Evolutionary conservation across 2,113 vertebrate species (phyloP).

Genomic region (Platichthys stellatus): DNA sequence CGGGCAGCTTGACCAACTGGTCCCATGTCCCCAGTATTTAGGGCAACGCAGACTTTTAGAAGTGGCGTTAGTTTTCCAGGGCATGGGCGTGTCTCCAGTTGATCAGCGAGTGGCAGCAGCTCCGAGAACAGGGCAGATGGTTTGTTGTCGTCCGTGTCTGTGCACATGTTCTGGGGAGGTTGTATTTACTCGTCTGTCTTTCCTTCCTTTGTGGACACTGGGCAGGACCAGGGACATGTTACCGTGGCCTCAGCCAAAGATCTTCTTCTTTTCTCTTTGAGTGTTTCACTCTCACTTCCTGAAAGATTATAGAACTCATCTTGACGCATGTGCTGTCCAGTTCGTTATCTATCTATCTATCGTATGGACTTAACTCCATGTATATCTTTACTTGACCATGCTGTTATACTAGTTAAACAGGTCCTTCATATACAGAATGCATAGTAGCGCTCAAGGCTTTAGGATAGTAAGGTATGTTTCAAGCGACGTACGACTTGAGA

Average conservation of each 20-base stretch:
- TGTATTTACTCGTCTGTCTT: constrained; percentile 49
- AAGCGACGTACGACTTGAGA: constrained; percentile 43
- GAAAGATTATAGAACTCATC: constrained; percentile 57
- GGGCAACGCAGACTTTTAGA: constrained; percentile 26
- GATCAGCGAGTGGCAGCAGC: constrained; percentile 69
- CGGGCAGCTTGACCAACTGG: constrained; percentile 26
- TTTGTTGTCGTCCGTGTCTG: constrained; percentile 28
- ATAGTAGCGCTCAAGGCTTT: constrained; percentile 64
- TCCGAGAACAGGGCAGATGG: constrained; percentile 74
- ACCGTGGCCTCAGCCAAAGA: constrained; percentile 84
- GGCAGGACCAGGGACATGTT: constrained; percentile 63
- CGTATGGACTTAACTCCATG: constrained; percentile 65
- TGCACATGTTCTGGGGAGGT: constrained; percentile 35
- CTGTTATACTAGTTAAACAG: constrained; percentile 59
- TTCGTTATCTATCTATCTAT: constrained; percentile 68
- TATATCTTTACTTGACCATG: constrained; percentile 69
- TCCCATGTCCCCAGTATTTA: constrained; percentile 21
- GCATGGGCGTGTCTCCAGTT: constrained; percentile 20
- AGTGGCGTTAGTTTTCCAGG: constrained; percentile 11
- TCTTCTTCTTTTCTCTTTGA: constrained; percentile 26
- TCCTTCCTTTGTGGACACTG: constrained; percentile 58
- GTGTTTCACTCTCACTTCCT: constrained; percentile 33
- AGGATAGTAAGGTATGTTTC: constrained; percentile 63
- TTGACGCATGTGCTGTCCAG: constrained; percentile 73
- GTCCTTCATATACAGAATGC: constrained; percentile 72